Evolutionary conservation across 2,888 invertebrate species (phyloP).

Genomic region (Himalopsyche kuldschensis): DNA sequence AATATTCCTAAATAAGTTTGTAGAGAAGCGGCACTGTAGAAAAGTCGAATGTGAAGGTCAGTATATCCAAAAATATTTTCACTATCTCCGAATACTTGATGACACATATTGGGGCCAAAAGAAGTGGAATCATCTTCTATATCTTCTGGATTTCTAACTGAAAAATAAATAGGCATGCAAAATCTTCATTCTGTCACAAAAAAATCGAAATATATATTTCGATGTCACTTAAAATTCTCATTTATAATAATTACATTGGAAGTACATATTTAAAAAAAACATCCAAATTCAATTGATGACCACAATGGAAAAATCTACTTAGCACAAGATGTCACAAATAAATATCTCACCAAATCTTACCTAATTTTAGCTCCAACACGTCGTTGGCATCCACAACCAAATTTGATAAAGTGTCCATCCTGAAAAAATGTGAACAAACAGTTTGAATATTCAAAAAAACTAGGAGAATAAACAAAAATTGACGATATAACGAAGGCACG

Average conservation of each 20-base stretch:
- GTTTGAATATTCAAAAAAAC: neutral
- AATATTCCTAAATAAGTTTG: constrained; percentile 78
- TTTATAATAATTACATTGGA: too few species aligned
- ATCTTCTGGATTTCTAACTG: constrained; percentile 66
- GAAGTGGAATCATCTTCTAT: constrained; percentile 64
- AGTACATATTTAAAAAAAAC: too few species aligned
- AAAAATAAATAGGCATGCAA: constrained; percentile 34
- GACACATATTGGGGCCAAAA: constrained; percentile 85
- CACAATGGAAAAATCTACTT: neutral
- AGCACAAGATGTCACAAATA: neutral
- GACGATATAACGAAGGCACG: neutral
- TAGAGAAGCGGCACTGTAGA: constrained; percentile 79
- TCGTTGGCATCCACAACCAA: constrained; percentile 62
- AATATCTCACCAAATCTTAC: constrained; percentile 43
- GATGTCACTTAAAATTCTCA: too few species aligned
- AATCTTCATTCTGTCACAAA: neutral
- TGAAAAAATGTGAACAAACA: constrained; percentile 38
- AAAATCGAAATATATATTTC: too few species aligned
- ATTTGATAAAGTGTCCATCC: constrained; percentile 57
- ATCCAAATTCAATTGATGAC: neutral
- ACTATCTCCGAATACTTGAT: constrained; percentile 89
- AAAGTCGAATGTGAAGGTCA: constrained; percentile 75
- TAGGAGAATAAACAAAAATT: neutral
- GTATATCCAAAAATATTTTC: constrained; percentile 95
- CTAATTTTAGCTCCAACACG: constrained; percentile 60